These are phyloP conservation scores for Contarinia nasturtii DNA, from an alignment of 1,140 invertebrate species.

Conservation along the genomic window DNA sequence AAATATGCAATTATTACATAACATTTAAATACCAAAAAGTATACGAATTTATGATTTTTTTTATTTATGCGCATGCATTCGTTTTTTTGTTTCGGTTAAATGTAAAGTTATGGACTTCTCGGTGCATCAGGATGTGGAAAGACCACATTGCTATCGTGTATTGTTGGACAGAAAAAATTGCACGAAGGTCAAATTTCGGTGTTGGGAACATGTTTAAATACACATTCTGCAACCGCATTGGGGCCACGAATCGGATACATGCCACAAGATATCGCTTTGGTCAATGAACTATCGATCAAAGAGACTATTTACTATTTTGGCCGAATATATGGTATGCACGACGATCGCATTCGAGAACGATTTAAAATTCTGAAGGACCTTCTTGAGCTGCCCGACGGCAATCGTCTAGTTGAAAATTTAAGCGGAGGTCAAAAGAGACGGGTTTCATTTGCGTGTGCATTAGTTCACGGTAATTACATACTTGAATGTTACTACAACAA, in stretches of 20 bases:
- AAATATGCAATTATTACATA: too few relatives aligned
- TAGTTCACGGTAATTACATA: slow-evolving; percentile 41
- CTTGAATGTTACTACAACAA: too few relatives aligned
- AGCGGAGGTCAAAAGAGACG: slow-evolving; percentile 80
- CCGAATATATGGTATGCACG: slow-evolving; percentile 57
- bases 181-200: slow-evolving; percentile 60
- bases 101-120: slow-evolving; percentile 67
- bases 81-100: too few relatives aligned
- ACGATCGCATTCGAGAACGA: slow-evolving; percentile 38
- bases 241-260: slow-evolving; percentile 68
- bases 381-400: slow-evolving; percentile 44
- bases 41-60: too few relatives aligned
- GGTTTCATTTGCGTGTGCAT: slow-evolving; percentile 66
- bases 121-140: slow-evolving; percentile 73
- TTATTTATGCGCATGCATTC: too few relatives aligned
- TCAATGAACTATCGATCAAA: slow-evolving; percentile 67
- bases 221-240: slow-evolving; percentile 45
- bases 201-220: slow-evolving; percentile 54
- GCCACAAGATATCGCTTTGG: slow-evolving; percentile 74
- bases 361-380: slow-evolving; percentile 49
- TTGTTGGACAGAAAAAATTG: slow-evolving; percentile 57
- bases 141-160: slow-evolving; percentile 67
- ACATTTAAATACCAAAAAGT: too few relatives aligned
- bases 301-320: slow-evolving; percentile 81
- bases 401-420: slow-evolving; percentile 35